phyloP scores from a whole-genome alignment of 2,888 invertebrate genomes.

The Drosophila suboccidentalis region DNA sequence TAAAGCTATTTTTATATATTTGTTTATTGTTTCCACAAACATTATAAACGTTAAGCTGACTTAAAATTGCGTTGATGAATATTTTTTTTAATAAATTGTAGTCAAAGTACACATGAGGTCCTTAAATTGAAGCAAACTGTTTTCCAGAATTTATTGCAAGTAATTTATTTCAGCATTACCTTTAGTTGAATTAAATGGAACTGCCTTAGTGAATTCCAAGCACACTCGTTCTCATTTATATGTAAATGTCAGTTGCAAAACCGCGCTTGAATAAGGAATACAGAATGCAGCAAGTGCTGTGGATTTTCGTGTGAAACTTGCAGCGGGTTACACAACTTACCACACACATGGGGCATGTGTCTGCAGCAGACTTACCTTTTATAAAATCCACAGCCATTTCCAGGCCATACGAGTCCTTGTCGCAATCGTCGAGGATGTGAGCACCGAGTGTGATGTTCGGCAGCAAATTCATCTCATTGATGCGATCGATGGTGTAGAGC shows the following conservation, averaged over 20 bases:
- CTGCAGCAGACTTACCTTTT: constrained; percentile 89
- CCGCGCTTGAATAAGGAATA: neutral
- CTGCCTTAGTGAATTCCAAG: neutral
- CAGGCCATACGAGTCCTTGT: constrained; percentile 95
- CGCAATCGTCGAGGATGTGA: constrained; percentile 95
- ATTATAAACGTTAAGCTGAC: neutral
- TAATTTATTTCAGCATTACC: neutral
- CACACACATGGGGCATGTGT: neutral
- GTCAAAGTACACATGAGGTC: neutral
- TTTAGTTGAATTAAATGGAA: neutral
- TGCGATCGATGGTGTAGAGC: constrained; percentile 93
- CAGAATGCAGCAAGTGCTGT: neutral
- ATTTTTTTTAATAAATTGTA: neutral
- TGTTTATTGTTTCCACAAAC: no score
- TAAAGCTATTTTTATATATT: no score
- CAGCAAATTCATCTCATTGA: constrained; percentile 88
- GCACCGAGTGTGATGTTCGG: constrained; percentile 92
- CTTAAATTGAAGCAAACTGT: neutral
- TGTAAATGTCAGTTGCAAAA: constrained; percentile 7
- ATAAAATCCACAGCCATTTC: constrained; percentile 97
- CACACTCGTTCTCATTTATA: neutral
- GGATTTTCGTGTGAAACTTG: neutral
- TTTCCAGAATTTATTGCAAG: neutral
- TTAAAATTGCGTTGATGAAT: neutral
- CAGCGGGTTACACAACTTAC: constrained; percentile 2